Conservation (phyloP, 2,797 vertebrate species). For the Sphenodon punctatus region DNA sequence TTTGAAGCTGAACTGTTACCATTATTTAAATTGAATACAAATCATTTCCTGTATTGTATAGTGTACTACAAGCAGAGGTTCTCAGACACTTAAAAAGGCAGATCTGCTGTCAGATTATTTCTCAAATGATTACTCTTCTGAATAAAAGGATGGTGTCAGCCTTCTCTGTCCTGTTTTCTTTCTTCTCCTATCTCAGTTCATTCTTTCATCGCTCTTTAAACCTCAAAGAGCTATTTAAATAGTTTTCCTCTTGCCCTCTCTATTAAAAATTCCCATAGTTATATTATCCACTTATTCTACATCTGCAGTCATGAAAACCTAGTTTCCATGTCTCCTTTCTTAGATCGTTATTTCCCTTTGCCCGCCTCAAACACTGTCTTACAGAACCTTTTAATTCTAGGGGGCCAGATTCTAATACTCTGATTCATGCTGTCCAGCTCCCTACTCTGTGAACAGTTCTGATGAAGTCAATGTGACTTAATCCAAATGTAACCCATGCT, state of each 20-base stretch:
- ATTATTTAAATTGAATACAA: constrained; percentile 14
- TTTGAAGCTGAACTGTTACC: constrained; percentile 3
- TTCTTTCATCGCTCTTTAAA: not conserved
- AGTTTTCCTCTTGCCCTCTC: not conserved
- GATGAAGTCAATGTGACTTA: not conserved
- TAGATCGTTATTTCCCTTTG: not conserved
- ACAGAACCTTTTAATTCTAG: not conserved
- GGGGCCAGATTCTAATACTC: not conserved
- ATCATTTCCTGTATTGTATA: not conserved
- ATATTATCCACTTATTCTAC: not conserved
- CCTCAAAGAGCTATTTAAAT: not conserved
- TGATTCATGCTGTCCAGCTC: not conserved
- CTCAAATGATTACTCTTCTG: not conserved
- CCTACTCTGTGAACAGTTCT: not conserved
- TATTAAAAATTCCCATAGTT: not conserved
- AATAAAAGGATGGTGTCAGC: not conserved
- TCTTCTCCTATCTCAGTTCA: not conserved
- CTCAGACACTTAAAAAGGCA: constrained; percentile 5
- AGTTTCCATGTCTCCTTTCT: not conserved
- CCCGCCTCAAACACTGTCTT: not conserved
- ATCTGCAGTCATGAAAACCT: not conserved
- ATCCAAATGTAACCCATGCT: no score
- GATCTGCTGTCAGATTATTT: not conserved
- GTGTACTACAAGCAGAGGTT: not conserved
- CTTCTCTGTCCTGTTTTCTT: not conserved